Percentiles rank a stretch among this genome's conserved stretches.
phyloP scores from a whole-genome alignment of 1,140 invertebrate genomes.

The Rhopalosiphum maidis region DNA sequence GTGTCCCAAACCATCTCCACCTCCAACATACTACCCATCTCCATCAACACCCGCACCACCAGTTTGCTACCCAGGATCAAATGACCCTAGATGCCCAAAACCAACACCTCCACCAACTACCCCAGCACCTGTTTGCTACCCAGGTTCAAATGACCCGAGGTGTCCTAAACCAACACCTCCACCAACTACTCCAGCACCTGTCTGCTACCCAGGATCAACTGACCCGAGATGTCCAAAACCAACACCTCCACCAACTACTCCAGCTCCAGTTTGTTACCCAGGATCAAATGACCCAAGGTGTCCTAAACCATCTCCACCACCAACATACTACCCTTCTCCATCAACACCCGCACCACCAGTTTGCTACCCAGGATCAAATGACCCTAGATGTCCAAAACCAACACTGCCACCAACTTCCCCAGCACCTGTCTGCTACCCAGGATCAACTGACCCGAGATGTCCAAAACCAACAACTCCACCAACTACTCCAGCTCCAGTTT shows the following conservation, averaged over 20 bases:
- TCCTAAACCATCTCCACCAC: neutral
- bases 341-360: neutral
- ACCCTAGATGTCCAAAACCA: slow-evolving; percentile 54
- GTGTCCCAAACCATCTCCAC: slow-evolving; percentile 60
- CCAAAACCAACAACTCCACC: too few relatives aligned
- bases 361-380: neutral
- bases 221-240: slow-evolving; percentile 56
- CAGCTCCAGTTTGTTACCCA: slow-evolving; percentile 55
- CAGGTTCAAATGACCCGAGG: slow-evolving; percentile 51
- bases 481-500: too few relatives aligned
- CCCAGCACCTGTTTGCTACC: slow-evolving; percentile 54
- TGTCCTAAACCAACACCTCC: slow-evolving; percentile 60
- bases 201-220: slow-evolving; percentile 48
- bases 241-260: slow-evolving; percentile 38
- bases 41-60: slow-evolving; percentile 59
- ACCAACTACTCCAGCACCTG: slow-evolving; percentile 46
- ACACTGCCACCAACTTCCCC: slow-evolving; percentile 57
- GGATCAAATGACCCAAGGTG: too few relatives aligned
- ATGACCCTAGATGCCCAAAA: slow-evolving; percentile 63
- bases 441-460: too few relatives aligned
- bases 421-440: too few relatives aligned
- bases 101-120: slow-evolving; percentile 46
- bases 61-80: slow-evolving; percentile 62
- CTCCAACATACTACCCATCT: slow-evolving; percentile 58
- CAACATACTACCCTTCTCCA: slow-evolving; percentile 59